A percentile compares a stretch with the other conserved stretches of the same genome.
These are phyloP conservation scores for Sylvicapra grimmia DNA, from an alignment of 2,113 vertebrate genomes.

Conservation along the genomic window DNA sequence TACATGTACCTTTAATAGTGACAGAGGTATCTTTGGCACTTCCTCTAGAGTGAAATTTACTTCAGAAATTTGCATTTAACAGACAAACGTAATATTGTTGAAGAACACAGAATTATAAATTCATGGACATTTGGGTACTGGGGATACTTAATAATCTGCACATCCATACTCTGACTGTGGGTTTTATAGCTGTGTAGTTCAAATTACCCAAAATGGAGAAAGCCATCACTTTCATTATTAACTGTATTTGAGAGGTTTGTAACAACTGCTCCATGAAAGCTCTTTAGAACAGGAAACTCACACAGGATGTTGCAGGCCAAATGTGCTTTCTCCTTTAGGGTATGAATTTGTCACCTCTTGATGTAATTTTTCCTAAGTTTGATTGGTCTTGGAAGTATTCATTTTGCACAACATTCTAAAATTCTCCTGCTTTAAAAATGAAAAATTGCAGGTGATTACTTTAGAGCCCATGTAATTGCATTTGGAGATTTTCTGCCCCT, in stretches of 20 bases:
- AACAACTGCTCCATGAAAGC: constrained; percentile 44
- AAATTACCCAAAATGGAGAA: constrained; percentile 39
- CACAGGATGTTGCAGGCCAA: constrained; percentile 26
- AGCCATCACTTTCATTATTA: constrained; percentile 70
- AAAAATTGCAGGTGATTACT: constrained; percentile 54
- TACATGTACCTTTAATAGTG: constrained; percentile 65
- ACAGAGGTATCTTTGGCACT: constrained; percentile 57
- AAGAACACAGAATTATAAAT: constrained; percentile 73
- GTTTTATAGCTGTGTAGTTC: constrained; percentile 71
- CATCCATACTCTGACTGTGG: constrained; percentile 46
- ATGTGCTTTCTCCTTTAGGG: neutral
- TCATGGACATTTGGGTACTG: constrained; percentile 66
- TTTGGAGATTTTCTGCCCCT: constrained; percentile 48
- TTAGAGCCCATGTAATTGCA: constrained; percentile 60
- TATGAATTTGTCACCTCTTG: constrained; percentile 23
- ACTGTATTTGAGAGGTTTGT: constrained; percentile 55
- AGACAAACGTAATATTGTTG: constrained; percentile 65
- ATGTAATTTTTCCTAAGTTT: constrained; percentile 51
- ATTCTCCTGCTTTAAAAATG: constrained; percentile 47
- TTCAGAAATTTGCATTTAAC: constrained; percentile 69
- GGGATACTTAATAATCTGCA: constrained; percentile 69
- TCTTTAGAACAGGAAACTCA: constrained; percentile 43
- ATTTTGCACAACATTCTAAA: constrained; percentile 49
- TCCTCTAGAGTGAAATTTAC: constrained; percentile 67
- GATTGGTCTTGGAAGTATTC: constrained; percentile 50